phyloP scores from a whole-genome alignment of 2,113 vertebrate genomes.

The Nipponia nippon region DNA sequence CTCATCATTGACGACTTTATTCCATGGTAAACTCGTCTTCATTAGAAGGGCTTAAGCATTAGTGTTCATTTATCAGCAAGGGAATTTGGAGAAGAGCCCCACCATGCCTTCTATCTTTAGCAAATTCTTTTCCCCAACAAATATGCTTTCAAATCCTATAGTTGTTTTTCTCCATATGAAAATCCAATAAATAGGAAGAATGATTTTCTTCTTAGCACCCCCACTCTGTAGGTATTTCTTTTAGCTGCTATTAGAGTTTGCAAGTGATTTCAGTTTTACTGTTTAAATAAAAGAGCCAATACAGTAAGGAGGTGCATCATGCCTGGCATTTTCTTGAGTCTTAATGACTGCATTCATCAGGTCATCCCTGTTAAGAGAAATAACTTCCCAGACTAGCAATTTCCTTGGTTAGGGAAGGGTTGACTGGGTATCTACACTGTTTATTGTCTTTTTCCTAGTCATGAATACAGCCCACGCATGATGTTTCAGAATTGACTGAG shows the following conservation, averaged over 20 bases:
- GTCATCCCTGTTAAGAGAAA: neutral
- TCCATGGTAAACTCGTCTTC: conserved; percentile 65
- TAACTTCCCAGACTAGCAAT: conserved; percentile 17
- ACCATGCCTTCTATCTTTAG: conserved; percentile 31
- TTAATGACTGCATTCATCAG: neutral
- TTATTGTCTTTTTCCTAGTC: neutral
- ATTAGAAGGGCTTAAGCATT: conserved; percentile 61
- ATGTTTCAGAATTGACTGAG: neutral
- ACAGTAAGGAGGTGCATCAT: neutral
- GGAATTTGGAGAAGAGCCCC: conserved; percentile 48
- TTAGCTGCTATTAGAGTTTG: neutral
- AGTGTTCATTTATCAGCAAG: conserved; percentile 52
- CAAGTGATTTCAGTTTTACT: neutral
- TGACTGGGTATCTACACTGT: neutral
- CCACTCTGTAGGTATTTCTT: neutral
- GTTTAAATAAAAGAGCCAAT: conserved; percentile 8
- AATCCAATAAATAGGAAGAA: neutral
- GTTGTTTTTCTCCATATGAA: neutral
- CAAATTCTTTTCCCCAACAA: conserved; percentile 34
- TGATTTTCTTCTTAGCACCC: neutral
- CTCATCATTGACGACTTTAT: conserved; percentile 64
- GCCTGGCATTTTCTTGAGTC: neutral
- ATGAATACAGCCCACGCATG: neutral
- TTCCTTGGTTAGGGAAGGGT: neutral
- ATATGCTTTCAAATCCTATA: conserved; percentile 25